A percentile compares a stretch with the other conserved stretches of the same genome.
Conservation (phyloP, 2,797 vertebrate species). For the Chlorospingus flavigularis region DNA sequence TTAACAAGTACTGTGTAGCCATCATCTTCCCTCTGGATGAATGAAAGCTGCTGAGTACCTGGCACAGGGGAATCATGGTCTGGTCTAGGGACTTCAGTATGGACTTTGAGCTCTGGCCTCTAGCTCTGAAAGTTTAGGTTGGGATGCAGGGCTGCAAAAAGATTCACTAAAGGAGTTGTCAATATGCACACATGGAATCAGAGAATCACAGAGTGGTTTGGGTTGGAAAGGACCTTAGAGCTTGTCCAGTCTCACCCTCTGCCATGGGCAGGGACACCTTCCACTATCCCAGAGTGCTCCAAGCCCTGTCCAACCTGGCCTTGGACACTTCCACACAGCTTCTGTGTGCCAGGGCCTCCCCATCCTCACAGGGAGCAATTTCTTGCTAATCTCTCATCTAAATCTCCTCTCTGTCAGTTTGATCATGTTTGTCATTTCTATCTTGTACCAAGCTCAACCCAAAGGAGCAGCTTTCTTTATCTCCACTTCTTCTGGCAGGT, state of each 20-base stretch:
- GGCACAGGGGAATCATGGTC: background rate
- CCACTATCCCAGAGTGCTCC: accelerated
- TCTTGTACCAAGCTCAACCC: background rate
- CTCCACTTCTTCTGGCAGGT: background rate
- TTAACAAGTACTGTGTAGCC: background rate
- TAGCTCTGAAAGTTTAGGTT: background rate
- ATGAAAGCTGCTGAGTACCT: background rate
- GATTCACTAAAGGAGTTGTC: background rate
- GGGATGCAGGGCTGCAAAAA: background rate
- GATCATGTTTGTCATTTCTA: background rate
- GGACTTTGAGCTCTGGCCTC: background rate
- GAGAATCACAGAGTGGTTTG: background rate
- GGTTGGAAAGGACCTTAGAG: background rate
- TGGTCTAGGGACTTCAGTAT: background rate
- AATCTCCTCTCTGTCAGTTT: background rate
- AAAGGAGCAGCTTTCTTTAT: background rate
- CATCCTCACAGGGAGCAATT: background rate
- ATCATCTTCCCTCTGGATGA: background rate
- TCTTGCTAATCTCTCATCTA: background rate
- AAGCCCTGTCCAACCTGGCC: accelerated
- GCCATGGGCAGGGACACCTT: background rate
- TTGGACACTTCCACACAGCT: background rate
- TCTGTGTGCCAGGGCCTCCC: background rate
- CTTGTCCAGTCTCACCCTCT: accelerated
- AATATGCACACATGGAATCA: too few species aligned